Evolutionary conservation across 2,113 vertebrate genomes (phyloP).

Genomic region (Chrysochloris asiatica): DNA sequence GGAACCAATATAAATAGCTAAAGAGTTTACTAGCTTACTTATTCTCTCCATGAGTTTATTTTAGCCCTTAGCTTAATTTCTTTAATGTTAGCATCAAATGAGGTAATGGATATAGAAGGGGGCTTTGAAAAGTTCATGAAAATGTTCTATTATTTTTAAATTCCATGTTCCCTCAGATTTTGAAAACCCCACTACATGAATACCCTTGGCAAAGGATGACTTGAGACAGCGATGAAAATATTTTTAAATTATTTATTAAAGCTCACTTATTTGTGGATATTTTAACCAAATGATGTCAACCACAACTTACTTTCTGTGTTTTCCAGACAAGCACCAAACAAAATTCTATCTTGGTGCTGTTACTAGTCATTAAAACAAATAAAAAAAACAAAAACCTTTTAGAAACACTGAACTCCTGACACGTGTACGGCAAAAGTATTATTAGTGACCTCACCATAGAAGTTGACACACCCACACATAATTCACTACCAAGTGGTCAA

Average conservation of each 20-base stretch:
- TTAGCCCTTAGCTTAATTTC: not conserved
- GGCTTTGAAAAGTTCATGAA: no score
- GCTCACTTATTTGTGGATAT: not conserved
- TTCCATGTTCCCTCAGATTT: no score
- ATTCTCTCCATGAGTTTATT: not conserved
- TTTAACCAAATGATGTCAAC: not conserved
- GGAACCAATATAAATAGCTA: not conserved
- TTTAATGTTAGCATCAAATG: not conserved
- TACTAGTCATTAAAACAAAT: conserved; percentile 36
- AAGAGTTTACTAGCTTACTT: not conserved
- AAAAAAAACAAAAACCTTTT: conserved; percentile 2
- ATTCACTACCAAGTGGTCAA: not conserved
- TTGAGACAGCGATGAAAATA: not conserved
- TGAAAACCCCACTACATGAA: not conserved
- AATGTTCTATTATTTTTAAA: no score
- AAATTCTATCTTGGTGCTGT: not conserved
- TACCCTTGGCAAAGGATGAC: not conserved
- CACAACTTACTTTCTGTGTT: conserved; percentile 21
- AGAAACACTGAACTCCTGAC: not conserved
- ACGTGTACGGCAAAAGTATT: not conserved
- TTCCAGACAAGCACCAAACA: not conserved
- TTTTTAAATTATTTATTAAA: conserved; percentile 5
- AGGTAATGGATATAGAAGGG: not conserved
- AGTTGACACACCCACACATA: not conserved
- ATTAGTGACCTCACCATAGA: not conserved